Conservation (phyloP, 2,797 vertebrate species). For the Petrocephalus schoutedeni region DNA sequence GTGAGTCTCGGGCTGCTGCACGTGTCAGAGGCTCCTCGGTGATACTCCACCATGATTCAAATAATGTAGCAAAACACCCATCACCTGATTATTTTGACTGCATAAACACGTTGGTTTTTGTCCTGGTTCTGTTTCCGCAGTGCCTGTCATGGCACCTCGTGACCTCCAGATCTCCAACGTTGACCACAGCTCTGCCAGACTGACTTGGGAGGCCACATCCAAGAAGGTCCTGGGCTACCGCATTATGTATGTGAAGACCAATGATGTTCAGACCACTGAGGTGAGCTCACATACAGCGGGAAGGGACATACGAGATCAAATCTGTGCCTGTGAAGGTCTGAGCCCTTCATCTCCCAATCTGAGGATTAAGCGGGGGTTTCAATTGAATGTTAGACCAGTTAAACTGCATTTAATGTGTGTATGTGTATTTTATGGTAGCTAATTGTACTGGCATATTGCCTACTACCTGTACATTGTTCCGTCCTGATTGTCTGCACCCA, state of each 20-base stretch:
- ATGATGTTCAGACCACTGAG: constrained; percentile 81
- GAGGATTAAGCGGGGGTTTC: neutral
- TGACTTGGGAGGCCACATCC: constrained; percentile 79
- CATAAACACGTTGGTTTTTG: neutral
- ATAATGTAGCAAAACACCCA: neutral
- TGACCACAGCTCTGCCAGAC: constrained; percentile 72
- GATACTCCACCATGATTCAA: neutral
- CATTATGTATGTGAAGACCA: constrained; percentile 80
- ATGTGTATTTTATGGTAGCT: neutral
- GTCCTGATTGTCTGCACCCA: neutral
- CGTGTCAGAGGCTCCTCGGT: neutral
- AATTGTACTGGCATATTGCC: neutral
- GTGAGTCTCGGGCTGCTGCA: constrained; percentile 57
- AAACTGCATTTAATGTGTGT: neutral
- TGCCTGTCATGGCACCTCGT: constrained; percentile 73
- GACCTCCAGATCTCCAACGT: constrained; percentile 79
- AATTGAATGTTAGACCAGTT: neutral
- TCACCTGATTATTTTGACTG: neutral
- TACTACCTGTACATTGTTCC: neutral
- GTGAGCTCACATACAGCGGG: constrained; percentile 54
- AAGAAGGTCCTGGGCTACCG: constrained; percentile 72
- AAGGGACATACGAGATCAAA: neutral
- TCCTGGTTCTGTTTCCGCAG: constrained; percentile 48
- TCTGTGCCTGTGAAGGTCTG: neutral
- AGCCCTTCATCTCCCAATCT: neutral